Evolutionary conservation across 2,797 vertebrate species (phyloP).

Genomic region (Vespertilio murinus): DNA sequence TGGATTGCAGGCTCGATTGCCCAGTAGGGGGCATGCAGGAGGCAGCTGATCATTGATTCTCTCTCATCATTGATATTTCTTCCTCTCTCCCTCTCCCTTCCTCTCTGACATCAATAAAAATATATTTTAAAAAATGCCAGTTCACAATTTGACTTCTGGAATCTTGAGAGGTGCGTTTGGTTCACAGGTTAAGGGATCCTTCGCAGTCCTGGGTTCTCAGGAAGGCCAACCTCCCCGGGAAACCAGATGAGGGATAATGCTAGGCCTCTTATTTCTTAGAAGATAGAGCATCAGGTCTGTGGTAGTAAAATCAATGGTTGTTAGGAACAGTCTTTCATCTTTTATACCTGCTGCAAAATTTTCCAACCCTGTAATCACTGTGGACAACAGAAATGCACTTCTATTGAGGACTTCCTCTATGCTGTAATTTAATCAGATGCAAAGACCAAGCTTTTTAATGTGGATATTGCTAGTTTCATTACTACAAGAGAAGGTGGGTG

Average conservation of each 20-base stretch:
- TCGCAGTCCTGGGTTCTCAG: background rate
- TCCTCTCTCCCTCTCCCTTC: too few species aligned
- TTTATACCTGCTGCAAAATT: background rate
- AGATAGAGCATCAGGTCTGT: background rate
- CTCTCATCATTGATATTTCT: too few species aligned
- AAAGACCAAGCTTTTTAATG: background rate
- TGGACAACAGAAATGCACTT: background rate
- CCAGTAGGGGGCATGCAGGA: too few species aligned
- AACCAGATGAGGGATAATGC: background rate
- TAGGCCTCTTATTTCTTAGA: background rate
- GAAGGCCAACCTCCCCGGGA: background rate
- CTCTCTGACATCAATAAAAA: too few species aligned
- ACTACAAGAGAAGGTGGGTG: background rate
- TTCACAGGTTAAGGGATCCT: background rate
- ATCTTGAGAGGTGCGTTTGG: background rate
- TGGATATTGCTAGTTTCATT: background rate
- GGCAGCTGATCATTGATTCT: too few species aligned
- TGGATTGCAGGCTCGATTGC: too few species aligned
- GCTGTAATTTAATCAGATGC: background rate
- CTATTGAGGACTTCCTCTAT: background rate
- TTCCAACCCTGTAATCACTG: background rate
- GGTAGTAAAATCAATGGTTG: background rate
- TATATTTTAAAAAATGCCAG: background rate
- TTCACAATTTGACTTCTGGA: background rate
- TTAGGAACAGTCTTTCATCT: background rate